Base-by-base conservation (phyloP, 2,888 invertebrate genomes). In the Acrocyrtus sp. region DNA sequence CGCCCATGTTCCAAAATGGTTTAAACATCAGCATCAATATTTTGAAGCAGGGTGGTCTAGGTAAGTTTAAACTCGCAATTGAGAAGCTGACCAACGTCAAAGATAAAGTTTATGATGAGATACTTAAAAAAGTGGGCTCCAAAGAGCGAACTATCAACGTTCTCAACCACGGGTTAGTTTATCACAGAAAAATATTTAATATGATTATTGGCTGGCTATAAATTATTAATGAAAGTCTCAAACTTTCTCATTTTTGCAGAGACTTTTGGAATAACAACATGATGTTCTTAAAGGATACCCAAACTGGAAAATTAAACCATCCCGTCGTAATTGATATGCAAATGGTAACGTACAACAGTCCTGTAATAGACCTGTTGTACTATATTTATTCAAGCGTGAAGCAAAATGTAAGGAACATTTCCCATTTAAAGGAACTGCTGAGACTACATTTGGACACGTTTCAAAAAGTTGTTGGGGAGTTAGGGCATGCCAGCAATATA, bases 221-320 rank as follows among this genome's bases (percentile, higher is more conserved):
- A n/a, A n/a, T n/a, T n/a, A n/a, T n/a, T n/a, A n/a, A n/a, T n/a
- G n/a, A n/a, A n/a, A n/a, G n/a, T n/a, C n/a, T n/a, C n/a, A n/a
- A n/a, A n/a, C n/a, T n/a, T n/a, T n/a, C n/a, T n/a, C n/a, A n/a
- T n/a, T n/a, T n/a, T n/a, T n/a, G n/a, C n/a, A n/a, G n/a, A n/a
- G 56, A 56, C 39, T 56, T 29, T 21, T 56, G 56, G 56, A 56
- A 39, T 22, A 56, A 56, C 12, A 56, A 56, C 22, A 56, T 56
- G 56, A 39, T 56, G 39, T 56, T 56, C 19, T 21, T 34, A 3
- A 17, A 21, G 5, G 56, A 56, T 2, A 19, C 17, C n/a, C 3
- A 4, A 1, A 39, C 56, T 4, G 19, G 34, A 5, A 19, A 21
- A 8, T 4, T 39, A 6, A n/a, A 19, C 15, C 10, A 19, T 4